Evolutionary conservation across 2,113 vertebrate species (phyloP).

Genomic region (Crotalus helleri): DNA sequence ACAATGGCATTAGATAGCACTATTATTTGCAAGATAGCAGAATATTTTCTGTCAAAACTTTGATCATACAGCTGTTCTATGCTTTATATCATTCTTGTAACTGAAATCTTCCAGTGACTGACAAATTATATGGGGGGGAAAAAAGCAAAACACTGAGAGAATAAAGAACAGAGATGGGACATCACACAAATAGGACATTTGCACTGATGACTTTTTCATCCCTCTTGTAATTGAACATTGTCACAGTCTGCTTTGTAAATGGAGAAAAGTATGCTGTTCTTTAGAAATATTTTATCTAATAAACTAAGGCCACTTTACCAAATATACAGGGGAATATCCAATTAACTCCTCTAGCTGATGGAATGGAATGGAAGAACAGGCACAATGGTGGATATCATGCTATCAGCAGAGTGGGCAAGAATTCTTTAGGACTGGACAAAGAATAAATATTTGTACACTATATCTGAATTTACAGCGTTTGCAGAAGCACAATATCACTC

Average conservation of each 20-base stretch:
- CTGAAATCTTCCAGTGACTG: conserved; percentile 67
- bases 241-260: conserved; percentile 54
- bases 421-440: background rate
- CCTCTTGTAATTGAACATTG: conserved; percentile 19
- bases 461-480: conserved; percentile 16
- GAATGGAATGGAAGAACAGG: background rate
- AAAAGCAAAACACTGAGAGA: conserved; percentile 55
- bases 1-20: conserved; percentile 20
- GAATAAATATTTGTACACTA: background rate
- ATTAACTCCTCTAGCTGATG: background rate
- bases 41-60: conserved; percentile 52
- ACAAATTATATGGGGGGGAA: conserved; percentile 68
- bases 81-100: conserved; percentile 70
- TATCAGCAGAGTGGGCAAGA: background rate
- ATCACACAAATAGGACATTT: conserved; percentile 56
- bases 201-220: conserved; percentile 37
- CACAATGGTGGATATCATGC: background rate
- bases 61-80: conserved; percentile 62
- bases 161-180: conserved; percentile 68
- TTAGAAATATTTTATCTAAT: conserved; percentile 54
- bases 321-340: conserved; percentile 48
- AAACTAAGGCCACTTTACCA: conserved; percentile 66
- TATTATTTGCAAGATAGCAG: conserved; percentile 57
- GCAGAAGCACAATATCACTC: conserved; percentile 2
- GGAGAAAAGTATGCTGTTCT: conserved; percentile 49